These are phyloP conservation scores for Alfaro cultratus DNA, from an alignment of 2,797 vertebrate species.

Conservation along the genomic window DNA sequence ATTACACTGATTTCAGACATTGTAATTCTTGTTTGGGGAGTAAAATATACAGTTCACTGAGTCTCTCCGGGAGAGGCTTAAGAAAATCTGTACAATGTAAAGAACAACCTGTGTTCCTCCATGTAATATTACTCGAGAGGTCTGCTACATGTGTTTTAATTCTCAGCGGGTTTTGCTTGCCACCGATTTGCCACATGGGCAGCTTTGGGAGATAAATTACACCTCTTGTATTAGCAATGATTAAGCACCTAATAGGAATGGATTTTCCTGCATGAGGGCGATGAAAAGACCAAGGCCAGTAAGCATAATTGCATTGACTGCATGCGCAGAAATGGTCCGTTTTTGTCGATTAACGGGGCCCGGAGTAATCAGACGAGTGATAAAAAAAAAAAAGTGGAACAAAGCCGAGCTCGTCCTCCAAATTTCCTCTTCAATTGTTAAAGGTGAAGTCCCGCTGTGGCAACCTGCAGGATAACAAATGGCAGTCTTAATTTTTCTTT, in stretches of 20 bases:
- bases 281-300: constrained; percentile 21
- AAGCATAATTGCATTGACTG: constrained; percentile 12
- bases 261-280: constrained; percentile 24
- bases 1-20: constrained; percentile 7
- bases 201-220: constrained; percentile 34
- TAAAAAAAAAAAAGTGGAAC: neutral
- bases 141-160: constrained; percentile 7
- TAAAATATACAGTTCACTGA: constrained; percentile 12
- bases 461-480: neutral
- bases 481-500: neutral
- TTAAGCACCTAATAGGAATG: constrained; percentile 40
- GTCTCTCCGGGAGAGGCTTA: neutral
- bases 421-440: neutral
- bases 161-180: neutral
- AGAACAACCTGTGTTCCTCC: constrained; percentile 8
- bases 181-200: constrained; percentile 18
- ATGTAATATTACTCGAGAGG: neutral
- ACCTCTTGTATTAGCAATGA: constrained; percentile 28
- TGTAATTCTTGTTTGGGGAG: constrained; percentile 13
- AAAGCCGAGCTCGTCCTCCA: constrained; percentile 3
- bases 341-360: constrained; percentile 1
- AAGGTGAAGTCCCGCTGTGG: neutral
- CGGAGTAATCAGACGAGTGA: neutral
- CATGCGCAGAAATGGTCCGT: constrained; percentile 4
- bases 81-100: neutral